A percentile compares a stretch with the other conserved stretches of the same genome.
phyloP scores from a whole-genome alignment of 2,888 invertebrate species.

The Cerastoderma edule region DNA sequence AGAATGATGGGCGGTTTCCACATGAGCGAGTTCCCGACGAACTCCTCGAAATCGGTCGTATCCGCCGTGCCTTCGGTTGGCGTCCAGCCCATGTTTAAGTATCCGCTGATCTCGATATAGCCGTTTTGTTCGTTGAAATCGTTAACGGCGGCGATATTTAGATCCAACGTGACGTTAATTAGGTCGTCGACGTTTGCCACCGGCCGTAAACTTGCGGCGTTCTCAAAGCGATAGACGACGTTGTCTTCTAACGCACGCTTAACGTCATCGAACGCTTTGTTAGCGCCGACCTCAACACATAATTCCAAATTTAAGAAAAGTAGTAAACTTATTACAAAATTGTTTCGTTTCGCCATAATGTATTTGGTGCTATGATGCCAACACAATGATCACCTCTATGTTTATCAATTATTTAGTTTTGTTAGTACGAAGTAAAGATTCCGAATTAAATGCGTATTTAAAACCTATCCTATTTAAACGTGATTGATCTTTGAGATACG shows the following conservation, averaged over 20 bases:
- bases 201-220: constrained; percentile 11
- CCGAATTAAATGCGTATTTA: too few relatives aligned
- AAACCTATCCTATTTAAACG: too few relatives aligned
- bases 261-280: background rate
- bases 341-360: too few relatives aligned
- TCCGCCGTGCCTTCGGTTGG: background rate
- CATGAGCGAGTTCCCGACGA: constrained; percentile 16
- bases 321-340: too few relatives aligned
- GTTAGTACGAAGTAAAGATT: too few relatives aligned
- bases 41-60: background rate
- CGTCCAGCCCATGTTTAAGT: constrained; percentile 34
- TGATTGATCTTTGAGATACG: too few relatives aligned
- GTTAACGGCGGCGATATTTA: constrained; percentile 34
- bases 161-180: constrained; percentile 15
- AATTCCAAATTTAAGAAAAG: too few relatives aligned
- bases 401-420: too few relatives aligned
- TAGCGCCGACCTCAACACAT: too few relatives aligned
- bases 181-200: background rate
- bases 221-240: background rate
- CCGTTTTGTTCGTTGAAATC: constrained; percentile 38
- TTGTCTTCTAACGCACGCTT: background rate
- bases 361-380: too few relatives aligned
- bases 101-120: constrained; percentile 47
- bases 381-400: too few relatives aligned
- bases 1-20: constrained; percentile 46